These are phyloP conservation scores for Drosophila busckii DNA, from an alignment of 1,140 invertebrate genomes.

Conservation along the genomic window DNA sequence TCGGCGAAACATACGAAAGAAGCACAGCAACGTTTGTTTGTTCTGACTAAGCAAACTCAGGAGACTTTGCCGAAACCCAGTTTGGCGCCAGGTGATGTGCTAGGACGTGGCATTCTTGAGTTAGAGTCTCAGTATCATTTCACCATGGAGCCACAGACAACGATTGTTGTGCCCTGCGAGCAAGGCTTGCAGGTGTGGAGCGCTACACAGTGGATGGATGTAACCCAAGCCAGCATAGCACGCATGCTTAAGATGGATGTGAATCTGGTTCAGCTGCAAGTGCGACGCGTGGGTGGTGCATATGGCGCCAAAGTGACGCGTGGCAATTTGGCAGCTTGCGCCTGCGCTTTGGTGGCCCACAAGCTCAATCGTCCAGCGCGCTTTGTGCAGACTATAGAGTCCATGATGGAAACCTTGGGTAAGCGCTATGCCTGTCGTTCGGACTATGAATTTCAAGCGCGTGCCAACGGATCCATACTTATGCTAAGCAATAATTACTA, in stretches of 20 bases:
- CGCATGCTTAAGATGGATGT: slow-evolving; percentile 80
- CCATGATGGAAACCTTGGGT: slow-evolving; percentile 84
- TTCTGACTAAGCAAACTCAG: slow-evolving; percentile 80
- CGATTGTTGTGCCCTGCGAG: slow-evolving; percentile 81
- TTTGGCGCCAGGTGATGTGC: slow-evolving; percentile 29
- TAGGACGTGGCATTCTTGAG: slow-evolving; percentile 56
- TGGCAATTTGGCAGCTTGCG: slow-evolving; percentile 80
- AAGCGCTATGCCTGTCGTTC: slow-evolving; percentile 81
- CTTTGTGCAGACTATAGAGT: slow-evolving; percentile 83
- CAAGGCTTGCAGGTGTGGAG: slow-evolving; percentile 83
- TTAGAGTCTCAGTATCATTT: slow-evolving; percentile 78
- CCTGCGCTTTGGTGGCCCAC: slow-evolving; percentile 83
- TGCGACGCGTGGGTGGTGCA: slow-evolving; percentile 85
- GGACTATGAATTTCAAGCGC: slow-evolving; percentile 82
- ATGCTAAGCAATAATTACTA: slow-evolving; percentile 83
- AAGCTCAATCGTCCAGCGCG: slow-evolving; percentile 83
- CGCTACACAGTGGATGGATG: slow-evolving; percentile 84
- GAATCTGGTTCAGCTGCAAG: slow-evolving; percentile 82
- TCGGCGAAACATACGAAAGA: slow-evolving; percentile 84
- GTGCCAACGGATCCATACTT: slow-evolving; percentile 84
- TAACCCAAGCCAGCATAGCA: slow-evolving; percentile 82
- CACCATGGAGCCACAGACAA: slow-evolving; percentile 85
- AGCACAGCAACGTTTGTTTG: slow-evolving; percentile 84
- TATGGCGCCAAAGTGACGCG: slow-evolving; percentile 86
- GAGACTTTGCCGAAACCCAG: slow-evolving; percentile 81